Evolutionary conservation across 2,113 vertebrate genomes (phyloP).

Genomic region (Erythrolamprus reginae): DNA sequence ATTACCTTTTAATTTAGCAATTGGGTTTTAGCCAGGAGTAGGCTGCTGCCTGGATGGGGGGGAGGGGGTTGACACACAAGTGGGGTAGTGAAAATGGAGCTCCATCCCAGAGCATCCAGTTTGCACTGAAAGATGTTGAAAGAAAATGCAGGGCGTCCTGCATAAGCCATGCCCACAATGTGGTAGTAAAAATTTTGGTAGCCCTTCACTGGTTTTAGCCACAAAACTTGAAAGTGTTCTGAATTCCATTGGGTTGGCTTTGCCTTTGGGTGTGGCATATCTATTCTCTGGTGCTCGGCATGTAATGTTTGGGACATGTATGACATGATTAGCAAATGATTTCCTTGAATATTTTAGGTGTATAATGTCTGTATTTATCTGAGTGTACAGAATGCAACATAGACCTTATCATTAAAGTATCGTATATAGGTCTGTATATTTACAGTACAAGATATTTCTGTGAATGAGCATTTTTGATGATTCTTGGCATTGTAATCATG

Average conservation of each 20-base stretch:
- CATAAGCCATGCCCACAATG: too few species aligned
- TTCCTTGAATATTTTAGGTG: neutral
- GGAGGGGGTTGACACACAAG: too few species aligned
- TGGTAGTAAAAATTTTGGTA: too few species aligned
- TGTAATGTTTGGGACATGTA: neutral
- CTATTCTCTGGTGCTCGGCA: neutral
- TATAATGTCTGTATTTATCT: neutral
- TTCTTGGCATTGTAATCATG: neutral
- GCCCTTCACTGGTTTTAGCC: neutral
- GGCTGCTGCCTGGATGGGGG: too few species aligned
- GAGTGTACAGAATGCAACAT: neutral
- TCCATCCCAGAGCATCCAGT: too few species aligned
- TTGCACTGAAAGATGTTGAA: too few species aligned
- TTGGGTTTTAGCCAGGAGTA: neutral
- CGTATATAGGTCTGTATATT: neutral
- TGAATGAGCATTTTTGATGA: neutral
- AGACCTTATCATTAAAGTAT: neutral
- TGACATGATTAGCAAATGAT: neutral
- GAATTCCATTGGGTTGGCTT: neutral
- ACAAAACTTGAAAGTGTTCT: neutral
- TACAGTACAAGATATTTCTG: neutral
- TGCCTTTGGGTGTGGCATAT: neutral
- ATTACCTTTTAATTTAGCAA: neutral
- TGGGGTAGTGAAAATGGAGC: too few species aligned
- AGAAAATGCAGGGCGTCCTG: too few species aligned